Percentiles rank a stretch among this genome's conserved stretches.
Evolutionary conservation across 2,113 vertebrate genomes (phyloP).

Genomic region (Rynchops niger): DNA sequence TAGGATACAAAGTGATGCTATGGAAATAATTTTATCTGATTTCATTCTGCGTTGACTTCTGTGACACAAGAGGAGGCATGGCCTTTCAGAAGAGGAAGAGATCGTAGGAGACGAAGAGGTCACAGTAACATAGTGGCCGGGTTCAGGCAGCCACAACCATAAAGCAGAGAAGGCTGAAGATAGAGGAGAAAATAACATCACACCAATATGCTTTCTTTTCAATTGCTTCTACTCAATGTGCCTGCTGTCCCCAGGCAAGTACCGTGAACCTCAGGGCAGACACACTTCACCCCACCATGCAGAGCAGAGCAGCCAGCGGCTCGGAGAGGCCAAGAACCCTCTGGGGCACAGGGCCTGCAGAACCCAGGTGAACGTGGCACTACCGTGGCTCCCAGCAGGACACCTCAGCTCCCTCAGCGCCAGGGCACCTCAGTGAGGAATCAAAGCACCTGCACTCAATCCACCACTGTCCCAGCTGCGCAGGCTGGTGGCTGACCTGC

Average conservation of each 20-base stretch:
- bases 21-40: background rate
- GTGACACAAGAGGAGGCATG: background rate
- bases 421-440: fast-evolving
- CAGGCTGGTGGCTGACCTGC: background rate
- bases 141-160: background rate
- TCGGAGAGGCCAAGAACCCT: background rate
- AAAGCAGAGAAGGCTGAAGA: background rate
- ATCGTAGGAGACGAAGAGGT: background rate
- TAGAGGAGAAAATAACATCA: background rate
- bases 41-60: background rate
- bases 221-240: background rate
- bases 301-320: background rate
- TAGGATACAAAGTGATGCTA: background rate
- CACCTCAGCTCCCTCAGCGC: background rate
- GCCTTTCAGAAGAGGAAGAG: background rate
- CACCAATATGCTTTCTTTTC: background rate
- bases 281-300: background rate
- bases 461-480: background rate
- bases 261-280: background rate
- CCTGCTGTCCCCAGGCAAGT: background rate
- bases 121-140: background rate
- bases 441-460: background rate
- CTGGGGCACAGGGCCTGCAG: background rate
- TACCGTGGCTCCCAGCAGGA: background rate
- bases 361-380: fast-evolving